Percentiles rank a stretch among this genome's conserved stretches.
Conservation (phyloP, 2,113 vertebrate species). For the Vimba vimba region DNA sequence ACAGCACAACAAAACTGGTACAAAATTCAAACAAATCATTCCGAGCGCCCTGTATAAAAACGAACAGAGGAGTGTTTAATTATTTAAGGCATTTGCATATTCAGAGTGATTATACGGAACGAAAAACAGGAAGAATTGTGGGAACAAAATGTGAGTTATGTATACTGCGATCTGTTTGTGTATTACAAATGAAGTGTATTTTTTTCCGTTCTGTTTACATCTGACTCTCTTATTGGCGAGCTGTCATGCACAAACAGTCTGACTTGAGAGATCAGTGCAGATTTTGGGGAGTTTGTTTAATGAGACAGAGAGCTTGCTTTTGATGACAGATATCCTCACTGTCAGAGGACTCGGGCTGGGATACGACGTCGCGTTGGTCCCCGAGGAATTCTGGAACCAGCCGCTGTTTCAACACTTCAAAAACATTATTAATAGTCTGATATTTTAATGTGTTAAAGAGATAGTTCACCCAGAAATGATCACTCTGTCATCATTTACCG, state of each 20-base stretch:
- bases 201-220: constrained; percentile 69
- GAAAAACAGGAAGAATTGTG: constrained; percentile 68
- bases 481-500: neutral
- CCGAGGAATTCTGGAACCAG: neutral
- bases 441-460: neutral
- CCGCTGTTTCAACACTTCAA: neutral
- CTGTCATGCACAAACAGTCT: constrained; percentile 61
- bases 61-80: constrained; percentile 78
- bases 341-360: neutral
- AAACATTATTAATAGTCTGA: neutral
- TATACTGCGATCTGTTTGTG: constrained; percentile 77
- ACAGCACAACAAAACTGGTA: constrained; percentile 77
- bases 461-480: neutral
- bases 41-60: constrained; percentile 66
- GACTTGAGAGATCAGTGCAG: constrained; percentile 53
- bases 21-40: constrained; percentile 82
- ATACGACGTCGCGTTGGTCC: neutral
- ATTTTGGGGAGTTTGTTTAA: neutral
- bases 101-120: constrained; percentile 72
- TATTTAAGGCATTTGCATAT: constrained; percentile 82
- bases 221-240: constrained; percentile 46
- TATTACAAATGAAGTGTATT: constrained; percentile 79
- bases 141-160: constrained; percentile 81
- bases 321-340: neutral
- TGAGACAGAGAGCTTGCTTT: constrained; percentile 8